Percentiles rank a stretch among this genome's conserved stretches.
phyloP scores from a whole-genome alignment of 1,140 invertebrate species.

The Ditylenchus dipsaci region DNA sequence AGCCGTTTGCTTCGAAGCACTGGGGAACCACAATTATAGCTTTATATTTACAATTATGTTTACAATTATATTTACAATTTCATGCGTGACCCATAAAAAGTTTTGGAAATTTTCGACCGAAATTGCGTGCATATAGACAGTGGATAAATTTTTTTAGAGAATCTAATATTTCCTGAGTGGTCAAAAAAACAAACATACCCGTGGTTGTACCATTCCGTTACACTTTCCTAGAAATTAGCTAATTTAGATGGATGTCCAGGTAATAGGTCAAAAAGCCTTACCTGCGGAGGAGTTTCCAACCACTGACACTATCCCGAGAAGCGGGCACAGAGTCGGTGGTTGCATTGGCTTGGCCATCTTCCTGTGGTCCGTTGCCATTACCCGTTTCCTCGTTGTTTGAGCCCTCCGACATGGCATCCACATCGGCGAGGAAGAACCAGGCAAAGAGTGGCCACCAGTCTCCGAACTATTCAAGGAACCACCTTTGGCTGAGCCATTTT shows the following conservation, averaged over 20 bases:
- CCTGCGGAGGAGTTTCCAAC: conserved; percentile 44
- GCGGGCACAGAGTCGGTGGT: neutral
- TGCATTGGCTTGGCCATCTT: neutral
- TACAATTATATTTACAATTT: too few species aligned
- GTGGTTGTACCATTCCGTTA: conserved; percentile 64
- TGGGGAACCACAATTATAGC: too few species aligned
- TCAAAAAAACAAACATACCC: conserved; percentile 51
- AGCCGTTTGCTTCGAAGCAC: too few species aligned
- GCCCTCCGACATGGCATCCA: neutral
- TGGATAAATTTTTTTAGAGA: too few species aligned
- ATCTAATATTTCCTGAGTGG: too few species aligned
- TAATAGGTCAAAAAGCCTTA: neutral
- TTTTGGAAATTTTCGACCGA: too few species aligned
- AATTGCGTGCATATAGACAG: too few species aligned
- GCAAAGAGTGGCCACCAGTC: neutral
- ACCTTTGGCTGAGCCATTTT: neutral
- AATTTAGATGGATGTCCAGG: neutral
- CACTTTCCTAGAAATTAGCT: conserved; percentile 35
- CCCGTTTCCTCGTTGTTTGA: neutral
- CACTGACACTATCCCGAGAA: conserved; percentile 9
- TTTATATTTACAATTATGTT: too few species aligned
- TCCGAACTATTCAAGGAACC: neutral
- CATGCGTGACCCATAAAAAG: too few species aligned
- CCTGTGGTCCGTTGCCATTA: neutral
- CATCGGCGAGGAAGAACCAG: conserved; percentile 1